Evolutionary conservation across 1,140 invertebrate species (phyloP).

Genomic region (Stenopsyche tienmushanensis): DNA sequence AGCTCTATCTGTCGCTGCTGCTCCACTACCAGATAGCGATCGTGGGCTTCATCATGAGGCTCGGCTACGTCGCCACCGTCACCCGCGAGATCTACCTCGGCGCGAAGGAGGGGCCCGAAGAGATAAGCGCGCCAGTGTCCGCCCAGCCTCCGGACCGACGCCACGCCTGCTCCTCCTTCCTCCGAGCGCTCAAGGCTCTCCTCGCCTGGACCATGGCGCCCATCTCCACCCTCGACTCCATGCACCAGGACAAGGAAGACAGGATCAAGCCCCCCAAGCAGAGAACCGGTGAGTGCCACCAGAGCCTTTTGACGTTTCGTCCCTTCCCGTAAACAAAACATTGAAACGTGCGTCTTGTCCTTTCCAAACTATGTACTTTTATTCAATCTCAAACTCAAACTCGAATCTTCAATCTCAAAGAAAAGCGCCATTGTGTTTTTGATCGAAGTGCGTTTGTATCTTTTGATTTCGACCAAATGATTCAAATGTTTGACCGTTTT

Average conservation of each 20-base stretch:
- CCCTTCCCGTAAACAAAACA: no score
- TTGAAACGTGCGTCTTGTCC: no score
- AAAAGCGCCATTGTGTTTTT: no score
- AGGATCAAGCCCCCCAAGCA: conserved; percentile 25
- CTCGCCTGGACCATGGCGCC: conserved; percentile 34
- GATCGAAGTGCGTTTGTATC: no score
- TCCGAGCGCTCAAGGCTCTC: conserved; percentile 12
- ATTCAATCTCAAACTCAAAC: no score
- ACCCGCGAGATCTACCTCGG: conserved; percentile 3
- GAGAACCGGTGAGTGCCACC: conserved; percentile 27
- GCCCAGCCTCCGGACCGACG: conserved; percentile 10
- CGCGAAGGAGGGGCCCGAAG: conserved; percentile 11
- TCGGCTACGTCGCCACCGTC: conserved; percentile 31
- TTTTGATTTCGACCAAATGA: no score
- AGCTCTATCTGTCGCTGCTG: conserved; percentile 39
- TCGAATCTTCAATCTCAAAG: no score
- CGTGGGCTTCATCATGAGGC: conserved; percentile 31
- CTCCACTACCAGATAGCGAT: conserved; percentile 36
- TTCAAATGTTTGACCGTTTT: no score
- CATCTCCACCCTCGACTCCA: conserved; percentile 47
- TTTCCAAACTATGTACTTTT: no score
- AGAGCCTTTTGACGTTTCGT: not conserved
- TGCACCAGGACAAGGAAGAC: conserved; percentile 54
- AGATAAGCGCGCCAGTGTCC: not conserved
- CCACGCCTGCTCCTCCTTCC: conserved; percentile 3